phyloP scores from a whole-genome alignment of 2,888 invertebrate genomes.

The Zeuzera pyrina region DNA sequence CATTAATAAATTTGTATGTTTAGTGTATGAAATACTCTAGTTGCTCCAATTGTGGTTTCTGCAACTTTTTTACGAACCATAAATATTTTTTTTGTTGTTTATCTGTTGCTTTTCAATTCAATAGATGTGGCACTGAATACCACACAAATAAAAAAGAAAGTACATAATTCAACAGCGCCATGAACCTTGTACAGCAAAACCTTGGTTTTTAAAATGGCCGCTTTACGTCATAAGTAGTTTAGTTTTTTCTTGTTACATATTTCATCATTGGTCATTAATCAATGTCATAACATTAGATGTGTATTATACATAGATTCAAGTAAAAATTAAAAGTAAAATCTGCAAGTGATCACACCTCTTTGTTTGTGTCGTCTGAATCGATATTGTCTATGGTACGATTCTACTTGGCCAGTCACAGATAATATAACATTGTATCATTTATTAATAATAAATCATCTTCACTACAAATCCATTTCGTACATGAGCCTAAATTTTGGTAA shows the following conservation, averaged over 20 bases:
- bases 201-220: neutral
- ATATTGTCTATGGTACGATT: slow-evolving; percentile 22
- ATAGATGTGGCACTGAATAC: no score
- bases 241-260: slow-evolving; percentile 29
- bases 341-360: slow-evolving; percentile 27
- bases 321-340: slow-evolving; percentile 38
- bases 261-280: slow-evolving; percentile 47
- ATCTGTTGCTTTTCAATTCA: no score
- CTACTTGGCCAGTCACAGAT: slow-evolving; percentile 13
- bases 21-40: no score
- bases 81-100: no score
- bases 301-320: slow-evolving; percentile 58
- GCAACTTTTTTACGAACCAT: no score
- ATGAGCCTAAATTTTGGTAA: slow-evolving; percentile 5
- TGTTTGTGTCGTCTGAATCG: slow-evolving; percentile 32
- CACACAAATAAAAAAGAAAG: no score
- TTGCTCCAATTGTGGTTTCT: no score
- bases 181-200: no score
- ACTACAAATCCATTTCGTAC: slow-evolving; percentile 5
- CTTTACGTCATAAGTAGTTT: neutral
- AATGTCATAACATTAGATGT: slow-evolving; percentile 63
- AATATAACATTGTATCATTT: slow-evolving; percentile 6
- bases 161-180: no score
- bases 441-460: neutral
- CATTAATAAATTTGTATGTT: no score